Base-by-base conservation (phyloP, 2,113 vertebrate genomes). In the Rynchops niger region DNA sequence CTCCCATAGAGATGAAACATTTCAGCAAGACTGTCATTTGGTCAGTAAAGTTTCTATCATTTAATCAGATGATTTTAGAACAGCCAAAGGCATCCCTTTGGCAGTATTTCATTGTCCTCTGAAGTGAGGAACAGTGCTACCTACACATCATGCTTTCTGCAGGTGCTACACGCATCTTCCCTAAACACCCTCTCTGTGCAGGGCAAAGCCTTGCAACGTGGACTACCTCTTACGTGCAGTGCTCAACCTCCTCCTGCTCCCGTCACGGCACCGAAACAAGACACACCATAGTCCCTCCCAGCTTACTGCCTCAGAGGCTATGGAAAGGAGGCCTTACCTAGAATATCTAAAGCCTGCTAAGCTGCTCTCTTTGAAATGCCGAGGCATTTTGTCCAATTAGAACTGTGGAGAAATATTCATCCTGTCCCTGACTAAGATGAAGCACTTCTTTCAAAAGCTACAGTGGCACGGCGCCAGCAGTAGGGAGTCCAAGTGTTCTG, bases 321-420 rank as follows among this genome's bases (percentile, higher is more conserved):
- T 14, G 6, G n/a, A 61, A 83, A 85, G 90, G 62, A 70, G 76
- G 93, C 23, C 40, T 85, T 59, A 93, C 95, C 96, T 90, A 42
- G 73, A 81, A 95, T 93, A 98, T 97, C 97, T 78, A 76, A 94
- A 96, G 97, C 90, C 97, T 94, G 92, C 98, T 98, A 86, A 97
- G 98, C 96, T 96, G 98, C 98, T 98, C 95, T 92, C 95, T 98
- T 98, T 95, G 98, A 98, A 99, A 99, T 91, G 96, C 98, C 93
- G 96, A 99, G 98, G 98, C 98, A 99, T 99, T 99, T 98, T 98
- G 99, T 99, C 98, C 99, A 99, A 99, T 99, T 99, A 99, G 98
- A 99, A 99, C 96, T 97, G 98, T 98, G 98, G 97, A 97, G 98
- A 98, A 98, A 98, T 98, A 98, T 98, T 99, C 99, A 98, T 98